These are phyloP conservation scores for Osedax fenrisi DNA, from an alignment of 2,888 invertebrate species.

Conservation along the genomic window DNA sequence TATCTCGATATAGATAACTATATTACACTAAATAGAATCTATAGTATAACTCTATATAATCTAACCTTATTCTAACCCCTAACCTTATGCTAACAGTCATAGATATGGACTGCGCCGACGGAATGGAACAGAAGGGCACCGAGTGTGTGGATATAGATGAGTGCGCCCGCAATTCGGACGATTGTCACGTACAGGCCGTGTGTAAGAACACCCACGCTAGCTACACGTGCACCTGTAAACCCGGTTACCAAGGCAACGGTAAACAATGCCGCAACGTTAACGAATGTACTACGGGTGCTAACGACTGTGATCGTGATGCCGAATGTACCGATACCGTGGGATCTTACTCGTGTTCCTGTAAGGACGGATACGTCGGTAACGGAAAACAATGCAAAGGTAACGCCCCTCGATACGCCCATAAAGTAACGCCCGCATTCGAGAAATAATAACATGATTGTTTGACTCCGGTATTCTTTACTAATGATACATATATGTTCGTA, in stretches of 20 bases:
- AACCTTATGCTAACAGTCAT: too few species aligned
- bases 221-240: slow-evolving; percentile 29
- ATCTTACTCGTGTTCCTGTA: neutral
- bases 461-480: too few species aligned
- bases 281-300: neutral
- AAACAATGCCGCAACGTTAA: slow-evolving; percentile 8
- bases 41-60: too few species aligned
- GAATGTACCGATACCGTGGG: slow-evolving; percentile 4
- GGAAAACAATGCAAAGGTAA: neutral
- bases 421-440: too few species aligned
- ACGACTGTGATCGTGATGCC: neutral
- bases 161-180: slow-evolving; percentile 15
- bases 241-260: slow-evolving; percentile 31
- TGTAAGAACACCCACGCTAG: slow-evolving; percentile 18
- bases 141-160: slow-evolving; percentile 34
- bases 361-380: neutral
- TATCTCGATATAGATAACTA: too few species aligned
- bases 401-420: too few species aligned
- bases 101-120: too few species aligned
- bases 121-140: too few species aligned
- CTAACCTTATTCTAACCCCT: too few species aligned
- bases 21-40: too few species aligned
- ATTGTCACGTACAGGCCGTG: neutral
- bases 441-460: too few species aligned
- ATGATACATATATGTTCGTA: too few species aligned